Base-by-base conservation (phyloP, 2,888 invertebrate genomes). In the Drosophila prolongata region DNA sequence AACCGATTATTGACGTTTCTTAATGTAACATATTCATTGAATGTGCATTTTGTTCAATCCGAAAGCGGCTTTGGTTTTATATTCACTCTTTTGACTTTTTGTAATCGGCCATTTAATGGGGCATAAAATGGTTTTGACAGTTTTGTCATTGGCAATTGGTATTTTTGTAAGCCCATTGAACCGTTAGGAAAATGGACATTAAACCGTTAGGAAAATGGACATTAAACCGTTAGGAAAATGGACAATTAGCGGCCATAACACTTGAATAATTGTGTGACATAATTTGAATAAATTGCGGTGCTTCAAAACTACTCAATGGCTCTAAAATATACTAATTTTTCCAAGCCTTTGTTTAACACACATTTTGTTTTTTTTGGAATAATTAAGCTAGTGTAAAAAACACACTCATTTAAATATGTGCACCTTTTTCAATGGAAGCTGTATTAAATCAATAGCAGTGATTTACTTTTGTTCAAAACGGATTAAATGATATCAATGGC, bases 401-500 rank as follows among this genome's bases (percentile, higher is more conserved):
- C 9, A 30, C 30, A 30, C 3, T 6, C 8, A 30, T 30, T 30
- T 8, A 40, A 40, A 40, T n/a, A 14, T 11, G 19, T 11, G 19
- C 24, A 3, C 13, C 9, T 50, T 52, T 40, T 30, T 16, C 30
- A 3, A 11, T 3, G 3, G 1, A 8, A 19, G 49, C 49, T 49
- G 16, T 3, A 35, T 13, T 35, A 35, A 49, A 19, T 19, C 35
- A 49, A 16, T 13, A 14, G 30, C 35, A 11, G 3, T 16, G 27
- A 40, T 54, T 54, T 50, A 59, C 56, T 56, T 42, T 38, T 30
- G 16, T 52, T 34, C 6, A 11, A 57, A 61, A 50, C 44, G 72
- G 58, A 72, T 72, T 72, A 72, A 52, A 13, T n/a, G 16, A 30
- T 52, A 59, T 72, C 24, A 52, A 72, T 37, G 37, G 10, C 73